Evolutionary conservation across 2,113 vertebrate species (phyloP).

Genomic region (Callopanchax toddi): DNA sequence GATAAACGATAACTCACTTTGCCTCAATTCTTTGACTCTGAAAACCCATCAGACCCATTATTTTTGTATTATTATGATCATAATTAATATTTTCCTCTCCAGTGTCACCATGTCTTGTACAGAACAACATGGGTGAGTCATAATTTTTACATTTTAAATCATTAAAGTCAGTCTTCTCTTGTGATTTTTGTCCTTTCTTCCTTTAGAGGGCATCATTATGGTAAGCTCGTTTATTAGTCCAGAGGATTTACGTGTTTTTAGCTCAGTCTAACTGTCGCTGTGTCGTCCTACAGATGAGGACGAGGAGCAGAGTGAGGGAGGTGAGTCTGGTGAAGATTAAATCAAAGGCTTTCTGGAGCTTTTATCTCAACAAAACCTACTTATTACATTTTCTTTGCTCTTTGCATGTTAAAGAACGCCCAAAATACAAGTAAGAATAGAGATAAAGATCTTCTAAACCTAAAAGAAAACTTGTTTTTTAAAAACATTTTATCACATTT

Average conservation of each 20-base stretch:
- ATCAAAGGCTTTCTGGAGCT: neutral
- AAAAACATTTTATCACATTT: neutral
- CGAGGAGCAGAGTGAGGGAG: conserved; percentile 68
- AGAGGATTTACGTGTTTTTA: neutral
- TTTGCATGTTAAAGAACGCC: conserved; percentile 64
- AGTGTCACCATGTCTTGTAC: conserved; percentile 63
- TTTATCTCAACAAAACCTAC: neutral
- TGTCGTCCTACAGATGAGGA: conserved; percentile 60
- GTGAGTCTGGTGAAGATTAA: conserved; percentile 46
- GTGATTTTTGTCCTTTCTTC: neutral
- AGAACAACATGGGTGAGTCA: conserved; percentile 62
- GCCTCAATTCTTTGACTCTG: no score
- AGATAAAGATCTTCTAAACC: no score
- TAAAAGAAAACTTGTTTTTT: neutral
- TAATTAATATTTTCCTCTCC: conserved; percentile 11
- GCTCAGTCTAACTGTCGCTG: conserved; percentile 1
- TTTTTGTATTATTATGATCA: neutral
- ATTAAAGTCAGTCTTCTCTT: neutral
- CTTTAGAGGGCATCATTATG: conserved; percentile 56
- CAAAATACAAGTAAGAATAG: conserved; percentile 75
- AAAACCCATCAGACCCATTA: no score
- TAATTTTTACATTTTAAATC: neutral
- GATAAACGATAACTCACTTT: no score
- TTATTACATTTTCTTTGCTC: conserved; percentile 11
- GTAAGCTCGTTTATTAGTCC: conserved; percentile 38